These are phyloP conservation scores for Acrocephalus kingi DNA, from an alignment of 2,113 vertebrate species.

Conservation along the genomic window DNA sequence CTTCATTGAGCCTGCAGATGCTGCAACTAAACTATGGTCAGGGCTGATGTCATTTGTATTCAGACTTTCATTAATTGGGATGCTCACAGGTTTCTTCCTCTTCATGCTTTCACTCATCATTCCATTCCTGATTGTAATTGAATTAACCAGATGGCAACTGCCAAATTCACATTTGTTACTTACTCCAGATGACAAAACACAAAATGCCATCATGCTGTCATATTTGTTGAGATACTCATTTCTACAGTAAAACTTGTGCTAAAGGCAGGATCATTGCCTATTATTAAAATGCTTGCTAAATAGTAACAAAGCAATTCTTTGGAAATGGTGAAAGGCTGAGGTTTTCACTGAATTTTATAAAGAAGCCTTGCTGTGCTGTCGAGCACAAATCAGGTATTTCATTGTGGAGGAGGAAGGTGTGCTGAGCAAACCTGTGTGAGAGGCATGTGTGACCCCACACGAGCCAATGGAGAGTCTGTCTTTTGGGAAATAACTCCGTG, in stretches of 20 bases:
- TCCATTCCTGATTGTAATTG: background rate
- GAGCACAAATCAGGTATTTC: background rate
- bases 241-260: background rate
- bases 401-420: background rate
- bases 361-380: background rate
- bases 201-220: background rate
- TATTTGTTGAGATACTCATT: background rate
- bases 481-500: background rate
- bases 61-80: background rate
- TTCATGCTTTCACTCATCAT: background rate
- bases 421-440: background rate
- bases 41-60: background rate
- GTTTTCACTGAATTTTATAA: background rate
- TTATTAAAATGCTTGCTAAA: background rate
- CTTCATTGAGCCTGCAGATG: background rate
- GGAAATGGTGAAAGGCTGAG: background rate
- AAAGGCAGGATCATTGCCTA: background rate
- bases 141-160: conserved; percentile 25
- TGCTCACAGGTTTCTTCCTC: background rate
- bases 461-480: accelerated
- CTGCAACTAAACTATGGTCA: background rate
- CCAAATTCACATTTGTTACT: background rate
- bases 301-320: background rate
- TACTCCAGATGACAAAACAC: background rate
- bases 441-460: accelerated